Base-by-base conservation (phyloP, 2,113 vertebrate species). In the Channa maculata region DNA sequence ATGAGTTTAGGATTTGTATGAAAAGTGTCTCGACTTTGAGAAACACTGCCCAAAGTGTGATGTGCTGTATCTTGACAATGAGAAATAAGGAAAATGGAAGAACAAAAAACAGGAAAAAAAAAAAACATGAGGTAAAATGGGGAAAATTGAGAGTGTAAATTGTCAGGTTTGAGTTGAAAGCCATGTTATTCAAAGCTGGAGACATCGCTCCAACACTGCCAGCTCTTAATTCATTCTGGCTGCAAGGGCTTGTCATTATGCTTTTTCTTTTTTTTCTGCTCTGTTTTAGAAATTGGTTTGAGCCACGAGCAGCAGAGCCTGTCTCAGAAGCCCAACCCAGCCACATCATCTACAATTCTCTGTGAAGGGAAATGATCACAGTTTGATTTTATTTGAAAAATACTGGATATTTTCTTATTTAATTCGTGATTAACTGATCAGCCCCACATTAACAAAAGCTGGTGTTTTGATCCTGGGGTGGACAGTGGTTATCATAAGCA, bases 321-420 rank as follows among this genome's bases (percentile, higher is more conserved):
- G 51, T 83, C 83, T 84, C 38, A 8, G 54, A 33, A 78, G 77
- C 66, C 81, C 49, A 24, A 72, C 52, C 33, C 62, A 89, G 94
- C 94, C 93, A 94, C 93, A 90, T 95, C 92, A 93, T 82, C 91
- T 65, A 1, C 64, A 34, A 55, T 73, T 51, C 64, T 72, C 14
- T 41, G 63, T 65, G 70, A 15, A 64, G 84, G 74, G 81, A 82
- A 82, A 77, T 44, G 24, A 85, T 78, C 64, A 55, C 33, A 57
- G 51, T 53, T 58, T 24, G 24, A 24, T 24, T 24, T 24, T 1
- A 24, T 24, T 24, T 24, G 24, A 24, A 24, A 24, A 24, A 24
- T n/a, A 24, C 24, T 24, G 24, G 24, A 24, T 24, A 24, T 24
- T 24, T 24, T 24, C 24, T 24, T 24, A 24, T 24, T 24, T 24